Conservation (phyloP, 2,113 vertebrate species). For the Thomomys bottae region DNA sequence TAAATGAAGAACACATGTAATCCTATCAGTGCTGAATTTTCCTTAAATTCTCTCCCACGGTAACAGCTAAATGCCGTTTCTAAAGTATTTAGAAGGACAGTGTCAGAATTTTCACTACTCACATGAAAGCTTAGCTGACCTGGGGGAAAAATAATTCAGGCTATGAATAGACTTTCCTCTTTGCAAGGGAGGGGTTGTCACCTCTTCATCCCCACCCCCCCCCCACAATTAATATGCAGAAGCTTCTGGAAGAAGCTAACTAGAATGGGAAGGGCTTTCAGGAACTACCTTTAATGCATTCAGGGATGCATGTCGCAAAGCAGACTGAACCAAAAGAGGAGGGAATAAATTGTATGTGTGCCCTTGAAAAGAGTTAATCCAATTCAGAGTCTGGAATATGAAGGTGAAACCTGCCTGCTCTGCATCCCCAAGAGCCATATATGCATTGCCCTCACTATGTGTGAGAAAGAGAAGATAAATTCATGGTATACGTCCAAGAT, state of each 20-base stretch:
- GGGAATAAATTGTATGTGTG: background rate
- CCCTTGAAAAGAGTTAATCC: slow-evolving; percentile 16
- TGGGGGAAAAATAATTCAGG: slow-evolving; percentile 49
- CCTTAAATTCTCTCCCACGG: slow-evolving; percentile 54
- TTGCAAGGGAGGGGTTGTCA: background rate
- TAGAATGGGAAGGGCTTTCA: background rate
- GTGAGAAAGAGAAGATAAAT: slow-evolving; percentile 27
- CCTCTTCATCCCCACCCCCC: background rate
- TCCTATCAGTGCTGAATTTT: slow-evolving; percentile 54
- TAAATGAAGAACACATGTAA: slow-evolving; percentile 64
- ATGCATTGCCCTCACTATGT: background rate
- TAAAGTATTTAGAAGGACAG: slow-evolving; percentile 55
- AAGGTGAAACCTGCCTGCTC: slow-evolving; percentile 30
- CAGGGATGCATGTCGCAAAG: background rate
- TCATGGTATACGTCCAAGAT: slow-evolving; percentile 24
- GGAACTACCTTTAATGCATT: background rate
- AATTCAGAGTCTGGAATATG: slow-evolving; percentile 29
- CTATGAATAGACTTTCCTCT: background rate
- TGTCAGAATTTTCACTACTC: slow-evolving; percentile 15
- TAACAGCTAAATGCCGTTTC: slow-evolving; percentile 59
- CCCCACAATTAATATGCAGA: background rate
- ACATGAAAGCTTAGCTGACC: slow-evolving; percentile 50
- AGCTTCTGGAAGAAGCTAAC: fast-evolving
- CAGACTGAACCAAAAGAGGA: background rate
- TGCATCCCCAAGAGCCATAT: slow-evolving; percentile 7